Evolutionary conservation across 1,140 invertebrate species (phyloP).

Genomic region (Scaptomyza montana): DNA sequence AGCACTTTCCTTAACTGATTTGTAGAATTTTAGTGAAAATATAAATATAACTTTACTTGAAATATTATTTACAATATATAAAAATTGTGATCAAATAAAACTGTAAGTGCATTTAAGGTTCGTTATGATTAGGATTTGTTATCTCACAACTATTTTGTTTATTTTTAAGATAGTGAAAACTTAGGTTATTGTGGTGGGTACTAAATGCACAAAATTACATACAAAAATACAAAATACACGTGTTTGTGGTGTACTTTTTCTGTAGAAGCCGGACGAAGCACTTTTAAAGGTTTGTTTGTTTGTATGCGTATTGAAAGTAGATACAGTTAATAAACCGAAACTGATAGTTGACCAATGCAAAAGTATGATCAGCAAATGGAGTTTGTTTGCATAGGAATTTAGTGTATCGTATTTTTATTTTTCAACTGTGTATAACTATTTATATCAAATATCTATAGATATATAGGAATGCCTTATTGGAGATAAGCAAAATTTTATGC

Average conservation of each 20-base stretch:
- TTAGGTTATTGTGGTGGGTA: constrained; percentile 10
- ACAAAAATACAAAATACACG: too few relatives aligned
- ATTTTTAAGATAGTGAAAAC: constrained; percentile 18
- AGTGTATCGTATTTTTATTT: not conserved
- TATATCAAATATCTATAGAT: not conserved
- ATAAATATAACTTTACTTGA: too few relatives aligned
- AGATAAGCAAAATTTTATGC: too few relatives aligned
- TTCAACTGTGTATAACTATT: too few relatives aligned
- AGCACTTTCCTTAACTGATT: not conserved
- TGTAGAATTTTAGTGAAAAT: too few relatives aligned
- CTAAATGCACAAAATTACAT: not conserved
- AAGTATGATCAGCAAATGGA: constrained; percentile 8
- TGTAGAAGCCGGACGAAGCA: not conserved
- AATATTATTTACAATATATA: not conserved
- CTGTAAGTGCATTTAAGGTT: constrained; percentile 13
- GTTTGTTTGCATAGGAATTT: not conserved
- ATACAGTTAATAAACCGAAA: not conserved
- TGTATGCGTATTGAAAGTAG: too few relatives aligned
- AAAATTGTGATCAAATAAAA: not conserved
- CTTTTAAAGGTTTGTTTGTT: too few relatives aligned
- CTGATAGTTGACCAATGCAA: constrained; percentile 8
- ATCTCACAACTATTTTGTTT: not conserved
- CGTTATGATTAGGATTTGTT: not conserved
- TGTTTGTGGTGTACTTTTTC: not conserved
- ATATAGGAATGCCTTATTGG: too few relatives aligned